These are phyloP conservation scores for Aspiorhynchus laticeps DNA, from an alignment of 2,113 vertebrate genomes.

Conservation along the genomic window DNA sequence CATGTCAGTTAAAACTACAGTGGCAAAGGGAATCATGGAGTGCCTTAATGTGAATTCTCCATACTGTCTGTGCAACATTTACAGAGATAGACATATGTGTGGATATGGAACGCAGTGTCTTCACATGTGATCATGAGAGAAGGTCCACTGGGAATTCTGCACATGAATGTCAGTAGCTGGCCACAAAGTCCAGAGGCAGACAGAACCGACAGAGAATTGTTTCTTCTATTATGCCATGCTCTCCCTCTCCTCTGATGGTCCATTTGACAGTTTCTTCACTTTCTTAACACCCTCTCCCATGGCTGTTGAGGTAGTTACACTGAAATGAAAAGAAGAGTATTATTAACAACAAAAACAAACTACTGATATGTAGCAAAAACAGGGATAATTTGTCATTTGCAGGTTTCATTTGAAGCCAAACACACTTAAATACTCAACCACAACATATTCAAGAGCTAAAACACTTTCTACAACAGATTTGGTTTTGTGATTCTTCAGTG, in stretches of 20 bases:
- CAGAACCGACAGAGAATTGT: not conserved
- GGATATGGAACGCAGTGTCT: not conserved
- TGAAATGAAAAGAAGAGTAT: slow-evolving; percentile 33
- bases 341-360: not conserved
- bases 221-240: slow-evolving; percentile 60
- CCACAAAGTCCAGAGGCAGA: slow-evolving; percentile 41
- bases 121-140: slow-evolving; percentile 13
- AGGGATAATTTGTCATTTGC: not conserved
- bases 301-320: slow-evolving; percentile 61
- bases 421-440: not conserved
- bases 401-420: not conserved
- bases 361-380: not conserved
- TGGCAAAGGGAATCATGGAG: slow-evolving; percentile 16
- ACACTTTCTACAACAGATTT: not conserved
- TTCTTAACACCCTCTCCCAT: slow-evolving; percentile 61
- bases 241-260: slow-evolving; percentile 60
- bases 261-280: slow-evolving; percentile 63
- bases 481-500: not conserved
- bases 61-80: slow-evolving; percentile 35
- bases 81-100: slow-evolving; percentile 36
- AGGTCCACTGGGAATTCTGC: slow-evolving; percentile 30
- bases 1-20: slow-evolving; percentile 42
- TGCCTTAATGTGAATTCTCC: not conserved
- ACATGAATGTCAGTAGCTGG: slow-evolving; percentile 30
- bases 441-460: not conserved